Evolutionary conservation across 1,140 invertebrate species (phyloP).

Genomic region (Drosophila carrolli): DNA sequence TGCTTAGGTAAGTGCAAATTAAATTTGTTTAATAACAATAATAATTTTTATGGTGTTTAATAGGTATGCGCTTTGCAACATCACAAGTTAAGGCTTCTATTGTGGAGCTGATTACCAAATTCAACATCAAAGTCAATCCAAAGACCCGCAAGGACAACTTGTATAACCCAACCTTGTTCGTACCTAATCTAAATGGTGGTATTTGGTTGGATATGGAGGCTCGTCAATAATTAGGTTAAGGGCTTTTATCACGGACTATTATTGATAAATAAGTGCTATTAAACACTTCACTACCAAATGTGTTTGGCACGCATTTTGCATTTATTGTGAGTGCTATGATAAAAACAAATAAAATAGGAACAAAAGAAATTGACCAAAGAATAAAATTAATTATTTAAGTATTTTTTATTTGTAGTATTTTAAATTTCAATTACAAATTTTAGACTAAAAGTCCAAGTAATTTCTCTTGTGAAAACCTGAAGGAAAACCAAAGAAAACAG

Average conservation of each 20-base stretch:
- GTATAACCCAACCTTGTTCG: conserved; percentile 18
- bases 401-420: too few species aligned
- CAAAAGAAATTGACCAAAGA: too few species aligned
- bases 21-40: neutral
- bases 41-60: neutral
- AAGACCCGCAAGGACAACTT: conserved; percentile 66
- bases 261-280: too few species aligned
- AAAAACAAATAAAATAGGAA: too few species aligned
- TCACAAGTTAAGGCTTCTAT: conserved; percentile 69
- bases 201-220: conserved; percentile 57
- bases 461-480: too few species aligned
- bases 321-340: too few species aligned
- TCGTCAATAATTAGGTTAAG: conserved; percentile 6
- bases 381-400: too few species aligned
- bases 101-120: conserved; percentile 63
- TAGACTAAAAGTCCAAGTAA: too few species aligned
- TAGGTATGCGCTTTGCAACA: conserved; percentile 72
- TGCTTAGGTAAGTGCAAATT: conserved; percentile 51
- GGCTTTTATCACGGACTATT: neutral
- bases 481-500: too few species aligned
- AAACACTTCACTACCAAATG: too few species aligned
- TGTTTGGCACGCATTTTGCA: too few species aligned
- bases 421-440: too few species aligned
- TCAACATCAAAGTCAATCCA: conserved; percentile 59
- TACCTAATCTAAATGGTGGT: conserved; percentile 29